A percentile compares a stretch with the other conserved stretches of the same genome.
phyloP scores from a whole-genome alignment of 2,113 vertebrate genomes.

The Todiramphus saurophagus region DNA sequence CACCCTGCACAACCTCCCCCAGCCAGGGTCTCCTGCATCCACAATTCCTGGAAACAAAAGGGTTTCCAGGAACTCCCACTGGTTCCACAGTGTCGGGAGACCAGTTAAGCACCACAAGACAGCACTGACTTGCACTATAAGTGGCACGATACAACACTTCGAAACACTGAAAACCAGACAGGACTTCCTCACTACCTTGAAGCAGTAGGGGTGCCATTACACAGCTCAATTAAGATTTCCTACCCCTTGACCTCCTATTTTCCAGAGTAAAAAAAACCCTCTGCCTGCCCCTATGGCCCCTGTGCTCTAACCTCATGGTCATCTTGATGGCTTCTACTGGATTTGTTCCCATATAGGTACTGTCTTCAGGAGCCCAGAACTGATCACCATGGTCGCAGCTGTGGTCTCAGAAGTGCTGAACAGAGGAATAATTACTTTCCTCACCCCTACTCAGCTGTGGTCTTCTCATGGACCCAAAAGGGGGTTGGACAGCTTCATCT shows the following conservation, averaged over 20 bases:
- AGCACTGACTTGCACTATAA: not conserved
- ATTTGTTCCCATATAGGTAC: fast-evolving
- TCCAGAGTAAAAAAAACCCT: not conserved
- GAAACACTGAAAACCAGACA: fast-evolving
- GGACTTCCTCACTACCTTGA: not conserved
- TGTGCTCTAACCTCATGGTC: not conserved
- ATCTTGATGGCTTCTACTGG: not conserved
- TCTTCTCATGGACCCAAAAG: not conserved
- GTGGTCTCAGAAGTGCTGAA: fast-evolving
- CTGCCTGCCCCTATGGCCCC: not conserved
- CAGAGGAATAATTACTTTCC: not conserved
- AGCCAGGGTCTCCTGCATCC: too few relatives aligned
- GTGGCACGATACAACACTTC: not conserved
- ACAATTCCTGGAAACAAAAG: not conserved
- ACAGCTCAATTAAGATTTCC: not conserved
- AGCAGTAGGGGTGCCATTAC: too few relatives aligned
- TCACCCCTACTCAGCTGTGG: not conserved
- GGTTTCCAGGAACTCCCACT: fast-evolving
- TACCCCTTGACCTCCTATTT: not conserved
- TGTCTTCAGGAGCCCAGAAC: not conserved
- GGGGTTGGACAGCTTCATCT: not conserved
- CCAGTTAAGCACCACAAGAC: not conserved
- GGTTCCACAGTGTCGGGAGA: not conserved
- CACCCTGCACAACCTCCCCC: fast-evolving
- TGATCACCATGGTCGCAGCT: not conserved